phyloP scores from a whole-genome alignment of 2,888 invertebrate genomes.

The Apantesis nais region DNA sequence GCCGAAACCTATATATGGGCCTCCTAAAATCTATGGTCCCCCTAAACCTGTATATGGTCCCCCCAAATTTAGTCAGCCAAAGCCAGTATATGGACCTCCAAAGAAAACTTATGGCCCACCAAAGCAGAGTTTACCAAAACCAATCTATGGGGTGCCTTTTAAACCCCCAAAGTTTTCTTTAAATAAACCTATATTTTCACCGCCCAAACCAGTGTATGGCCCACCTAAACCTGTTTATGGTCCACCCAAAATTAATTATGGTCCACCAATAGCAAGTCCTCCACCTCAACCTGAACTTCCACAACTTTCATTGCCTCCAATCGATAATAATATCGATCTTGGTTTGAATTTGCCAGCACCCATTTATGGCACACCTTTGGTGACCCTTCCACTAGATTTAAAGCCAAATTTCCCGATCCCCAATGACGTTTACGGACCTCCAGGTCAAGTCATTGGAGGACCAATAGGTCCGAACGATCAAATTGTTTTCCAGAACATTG shows the following conservation, averaged over 20 bases:
- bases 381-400: conserved; percentile 65
- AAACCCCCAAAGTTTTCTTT: conserved; percentile 64
- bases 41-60: conserved; percentile 69
- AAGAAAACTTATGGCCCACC: conserved; percentile 64
- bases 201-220: conserved; percentile 37
- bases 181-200: conserved; percentile 54
- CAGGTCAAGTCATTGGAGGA: conserved; percentile 72
- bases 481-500: conserved; percentile 68
- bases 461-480: conserved; percentile 74
- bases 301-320: conserved; percentile 21
- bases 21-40: conserved; percentile 61
- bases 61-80: conserved; percentile 72
- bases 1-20: conserved; percentile 64
- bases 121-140: conserved; percentile 61
- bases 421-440: conserved; percentile 78
- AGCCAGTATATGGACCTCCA: conserved; percentile 73
- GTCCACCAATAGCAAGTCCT: conserved; percentile 21
- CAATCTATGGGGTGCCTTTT: conserved; percentile 68
- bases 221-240: conserved; percentile 40
- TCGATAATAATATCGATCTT: conserved; percentile 57
- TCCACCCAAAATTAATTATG: conserved; percentile 36
- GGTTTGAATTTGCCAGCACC: conserved; percentile 74
- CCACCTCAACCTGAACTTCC: conserved; percentile 35
- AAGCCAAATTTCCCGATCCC: conserved; percentile 79
- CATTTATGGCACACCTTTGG: conserved; percentile 74